Evolutionary conservation across 2,797 vertebrate genomes (phyloP), one percentile per base, ranked within the genome.

Genomic region (Liasis olivaceus): DNA sequence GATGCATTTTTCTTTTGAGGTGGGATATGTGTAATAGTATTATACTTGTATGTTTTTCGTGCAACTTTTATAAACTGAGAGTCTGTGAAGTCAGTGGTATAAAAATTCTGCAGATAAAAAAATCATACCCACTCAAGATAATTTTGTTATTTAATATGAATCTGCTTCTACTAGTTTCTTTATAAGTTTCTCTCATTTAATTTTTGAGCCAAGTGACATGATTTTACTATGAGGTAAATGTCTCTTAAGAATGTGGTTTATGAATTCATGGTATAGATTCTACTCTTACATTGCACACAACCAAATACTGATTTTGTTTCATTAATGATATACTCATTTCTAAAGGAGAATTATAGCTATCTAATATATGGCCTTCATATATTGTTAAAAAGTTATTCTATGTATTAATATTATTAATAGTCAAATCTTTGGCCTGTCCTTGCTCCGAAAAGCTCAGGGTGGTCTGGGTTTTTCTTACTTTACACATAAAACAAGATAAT

Each of bases 91-190:
- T 81, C 20, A 24, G 36, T 47, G 8, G 22, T 22, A 9, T 81
- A 81, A 81, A 6, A 81, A 47, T 81, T 62, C 87, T 66, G 15
- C 62, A 51, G 2, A 0, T 51, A 24, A 86, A n/a, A 54, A 86
- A 58, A 59, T 31, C n/a, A 59, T 20, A 7, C 12, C 28, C 64
- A 12, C 26, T 89, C 47, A 36, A 87, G 26, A 59, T 91, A 20
- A 28, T 64, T 89, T 47, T 89, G 59, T 91, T 91, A 63, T 36
- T 72, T 63, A 85, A 72, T 85, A 91, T 93, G 3, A 93, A 92
- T 85, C 24, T 91, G 47, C 81, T 89, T 89, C 91, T 95, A 56
- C 20, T 90, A 15, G 60, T 54, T 93, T 94, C 85, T 42, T 51
- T 84, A 56, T 87, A 8, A 93, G 90, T 91, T 85, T 59, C 91